A percentile compares a stretch with the other conserved stretches of the same genome.
Evolutionary conservation across 37 sponge, comb jelly and placozoan species (phyloP).

Genomic region (Spongilla lacustris): DNA sequence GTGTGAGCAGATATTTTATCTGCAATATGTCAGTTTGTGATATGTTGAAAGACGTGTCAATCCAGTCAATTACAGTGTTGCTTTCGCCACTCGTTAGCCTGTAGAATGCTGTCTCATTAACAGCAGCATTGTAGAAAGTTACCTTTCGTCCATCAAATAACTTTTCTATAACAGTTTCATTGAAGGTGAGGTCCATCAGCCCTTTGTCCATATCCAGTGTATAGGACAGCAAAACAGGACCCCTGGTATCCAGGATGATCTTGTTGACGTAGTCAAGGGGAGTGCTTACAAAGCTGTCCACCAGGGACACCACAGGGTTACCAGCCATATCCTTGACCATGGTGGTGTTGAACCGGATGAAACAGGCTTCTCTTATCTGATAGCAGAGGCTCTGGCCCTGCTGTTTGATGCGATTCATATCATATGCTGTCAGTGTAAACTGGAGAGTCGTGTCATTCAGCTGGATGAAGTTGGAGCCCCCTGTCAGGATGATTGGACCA

Average conservation of each 20-base stretch:
- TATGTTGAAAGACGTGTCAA: constrained; percentile 71
- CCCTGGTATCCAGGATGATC: constrained; percentile 27
- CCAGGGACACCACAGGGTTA: constrained; percentile 47
- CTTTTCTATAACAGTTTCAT: constrained; percentile 66
- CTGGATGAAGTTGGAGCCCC: constrained; percentile 58
- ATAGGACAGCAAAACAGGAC: constrained; percentile 62
- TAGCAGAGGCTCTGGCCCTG: constrained; percentile 44
- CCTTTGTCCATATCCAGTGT: constrained; percentile 80
- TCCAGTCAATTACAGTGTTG: constrained; percentile 60
- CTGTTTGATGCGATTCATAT: constrained; percentile 85
- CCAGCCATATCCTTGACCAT: constrained; percentile 86
- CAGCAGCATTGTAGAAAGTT: constrained; percentile 56
- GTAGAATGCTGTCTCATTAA: constrained; percentile 73
- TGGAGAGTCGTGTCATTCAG: constrained; percentile 77
- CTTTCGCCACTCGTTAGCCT: constrained; percentile 8
- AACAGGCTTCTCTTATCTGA: constrained; percentile 48
- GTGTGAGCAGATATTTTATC: constrained; percentile 64
- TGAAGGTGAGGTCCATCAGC: constrained; percentile 82
- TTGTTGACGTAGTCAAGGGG: constrained; percentile 56
- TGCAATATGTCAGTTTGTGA: constrained; percentile 42
- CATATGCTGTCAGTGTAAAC: constrained; percentile 62
- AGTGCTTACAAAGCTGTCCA: constrained; percentile 1
- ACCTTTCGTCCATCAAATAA: constrained; percentile 55
- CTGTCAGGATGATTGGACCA: constrained; percentile 60
- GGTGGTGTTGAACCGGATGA: constrained; percentile 62